A percentile compares a stretch with the other conserved stretches of the same genome.
Conservation (phyloP, 2,888 invertebrate species). For the Chesias legatella region DNA sequence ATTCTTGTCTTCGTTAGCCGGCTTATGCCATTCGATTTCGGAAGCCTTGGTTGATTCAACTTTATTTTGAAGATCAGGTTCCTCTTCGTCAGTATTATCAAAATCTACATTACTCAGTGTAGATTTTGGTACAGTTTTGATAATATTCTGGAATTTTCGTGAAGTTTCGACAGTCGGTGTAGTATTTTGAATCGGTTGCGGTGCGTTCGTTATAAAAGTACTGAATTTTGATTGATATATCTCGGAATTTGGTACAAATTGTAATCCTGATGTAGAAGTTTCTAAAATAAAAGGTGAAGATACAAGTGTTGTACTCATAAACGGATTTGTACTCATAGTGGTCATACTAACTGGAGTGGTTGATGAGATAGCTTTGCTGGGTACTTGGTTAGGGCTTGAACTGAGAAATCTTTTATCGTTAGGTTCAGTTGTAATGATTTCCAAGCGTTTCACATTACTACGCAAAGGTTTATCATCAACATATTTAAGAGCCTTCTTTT, state of each 20-base stretch:
- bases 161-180: constrained; percentile 36
- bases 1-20: constrained; percentile 40
- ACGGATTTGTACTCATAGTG: constrained; percentile 40
- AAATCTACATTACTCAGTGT: constrained; percentile 29
- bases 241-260: constrained; percentile 36
- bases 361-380: constrained; percentile 40
- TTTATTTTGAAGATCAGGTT: constrained; percentile 31
- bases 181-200: constrained; percentile 28
- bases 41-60: constrained; percentile 38
- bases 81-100: constrained; percentile 35
- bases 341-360: constrained; percentile 39
- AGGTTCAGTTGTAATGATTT: constrained; percentile 64
- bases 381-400: constrained; percentile 34
- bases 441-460: constrained; percentile 51
- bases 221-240: constrained; percentile 54
- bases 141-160: constrained; percentile 52
- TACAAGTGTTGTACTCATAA: constrained; percentile 34
- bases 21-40: constrained; percentile 44
- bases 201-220: constrained; percentile 43
- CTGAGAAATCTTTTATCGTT: constrained; percentile 35
- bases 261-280: constrained; percentile 41
- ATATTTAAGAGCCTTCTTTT: constrained; percentile 54
- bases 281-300: constrained; percentile 42
- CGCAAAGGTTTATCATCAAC: constrained; percentile 51
- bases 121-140: constrained; percentile 35